Base-by-base conservation (phyloP, 2,113 vertebrate genomes). In the Prolemur simus region DNA sequence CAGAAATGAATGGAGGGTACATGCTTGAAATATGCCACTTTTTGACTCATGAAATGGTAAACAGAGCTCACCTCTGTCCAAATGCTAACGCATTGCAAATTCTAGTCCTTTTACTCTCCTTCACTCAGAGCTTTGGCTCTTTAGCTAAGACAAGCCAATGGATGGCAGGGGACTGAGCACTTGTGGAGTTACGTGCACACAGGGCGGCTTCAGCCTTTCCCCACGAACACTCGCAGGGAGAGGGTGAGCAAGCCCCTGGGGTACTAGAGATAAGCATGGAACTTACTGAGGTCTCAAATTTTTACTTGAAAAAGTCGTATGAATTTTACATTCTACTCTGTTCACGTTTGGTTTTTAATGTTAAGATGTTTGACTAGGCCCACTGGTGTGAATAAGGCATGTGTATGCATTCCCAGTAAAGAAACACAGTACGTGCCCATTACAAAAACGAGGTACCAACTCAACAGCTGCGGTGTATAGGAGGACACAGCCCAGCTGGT, bases 381-480 rank as follows among this genome's bases (percentile, higher is more conserved):
- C 42, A 64, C 5, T 3, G 8, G 27, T 77, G 73, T 86, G 56
- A 54, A 56, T 5, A 12, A 66, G 63, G 64, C 64, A 18, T 5
- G 5, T 7, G 5, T 3, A 1, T 0, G 1, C 37, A 52, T 5
- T 20, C 47, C 32, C 39, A 54, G 34, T 18, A 20, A 78, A 32
- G 66, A 89, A 82, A 66, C 37, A 39, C 5, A 13, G 6, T 20
- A 25, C 3, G 6, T 47, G 37, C 56, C 66, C 64, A 5, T 81
- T 76, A 29, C 2, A 42, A 37, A 74, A 56, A 37, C 10, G 34
- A n/a, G 29, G 18, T 37, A 63, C 7, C 54, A 56, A 56, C 12
- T 54, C 42, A 32, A 58, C 0, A 37, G 49, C 85, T 45, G 47
- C 32, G 32, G 8, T 10, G 10, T 63, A 9, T 0, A 60, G 64